phyloP scores from a whole-genome alignment of 2,797 vertebrate genomes.

The Falco rusticolus region DNA sequence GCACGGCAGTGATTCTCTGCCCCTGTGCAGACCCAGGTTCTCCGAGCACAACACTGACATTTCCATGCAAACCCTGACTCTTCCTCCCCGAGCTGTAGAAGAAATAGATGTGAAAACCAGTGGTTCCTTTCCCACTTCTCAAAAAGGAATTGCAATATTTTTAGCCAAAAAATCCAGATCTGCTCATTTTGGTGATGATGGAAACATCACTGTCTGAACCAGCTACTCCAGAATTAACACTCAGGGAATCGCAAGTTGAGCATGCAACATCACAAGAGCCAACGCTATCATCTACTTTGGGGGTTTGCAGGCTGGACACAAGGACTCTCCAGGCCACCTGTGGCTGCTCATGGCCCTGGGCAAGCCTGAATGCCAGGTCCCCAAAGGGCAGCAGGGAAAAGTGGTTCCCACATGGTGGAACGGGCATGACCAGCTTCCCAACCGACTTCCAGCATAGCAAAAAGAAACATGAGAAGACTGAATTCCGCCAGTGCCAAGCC shows the following conservation, averaged over 20 bases:
- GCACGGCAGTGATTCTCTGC: neutral
- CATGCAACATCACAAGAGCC: neutral
- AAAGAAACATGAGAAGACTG: neutral
- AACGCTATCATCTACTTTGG: neutral
- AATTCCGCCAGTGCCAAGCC: neutral
- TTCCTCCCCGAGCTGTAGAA: neutral
- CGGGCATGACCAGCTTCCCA: neutral
- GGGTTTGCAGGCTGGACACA: neutral
- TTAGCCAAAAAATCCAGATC: neutral
- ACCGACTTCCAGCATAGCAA: neutral
- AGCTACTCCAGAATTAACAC: neutral
- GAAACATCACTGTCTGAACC: neutral
- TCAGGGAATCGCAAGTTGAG: accelerated
- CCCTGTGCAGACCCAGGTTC: neutral
- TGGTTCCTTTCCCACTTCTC: neutral
- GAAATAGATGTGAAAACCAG: neutral
- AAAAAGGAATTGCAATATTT: neutral
- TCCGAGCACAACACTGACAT: accelerated
- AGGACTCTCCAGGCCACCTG: neutral
- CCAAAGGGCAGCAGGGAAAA: neutral
- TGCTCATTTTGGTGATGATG: neutral
- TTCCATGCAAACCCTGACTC: neutral
- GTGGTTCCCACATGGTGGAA: neutral
- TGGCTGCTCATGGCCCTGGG: accelerated
- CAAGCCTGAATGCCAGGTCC: neutral